A percentile compares a stretch with the other conserved stretches of the same genome.
Evolutionary conservation across 2,113 vertebrate species (phyloP).

Genomic region (Stercorarius parasiticus): DNA sequence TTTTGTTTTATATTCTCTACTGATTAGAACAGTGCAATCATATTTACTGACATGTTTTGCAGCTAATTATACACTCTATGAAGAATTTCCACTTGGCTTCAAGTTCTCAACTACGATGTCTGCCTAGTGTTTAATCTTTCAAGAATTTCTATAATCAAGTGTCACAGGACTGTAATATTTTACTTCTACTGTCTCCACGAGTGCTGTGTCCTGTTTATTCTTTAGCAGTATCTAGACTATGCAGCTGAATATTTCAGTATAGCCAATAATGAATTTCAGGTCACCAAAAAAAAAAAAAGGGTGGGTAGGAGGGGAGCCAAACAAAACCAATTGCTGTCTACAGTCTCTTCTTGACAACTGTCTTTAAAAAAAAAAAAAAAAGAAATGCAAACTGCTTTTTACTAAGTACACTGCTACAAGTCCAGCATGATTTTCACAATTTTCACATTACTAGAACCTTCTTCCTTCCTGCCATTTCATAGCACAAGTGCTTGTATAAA

Average conservation of each 20-base stretch:
- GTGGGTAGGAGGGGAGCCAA: neutral
- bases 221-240: neutral
- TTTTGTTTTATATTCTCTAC: neutral
- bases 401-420: neutral
- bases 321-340: neutral
- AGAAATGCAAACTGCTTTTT: neutral
- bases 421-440: neutral
- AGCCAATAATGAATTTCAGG: neutral
- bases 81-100: neutral
- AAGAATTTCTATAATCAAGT: neutral
- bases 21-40: neutral
- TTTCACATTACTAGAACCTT: neutral
- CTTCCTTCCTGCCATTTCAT: neutral
- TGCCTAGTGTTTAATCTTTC: neutral
- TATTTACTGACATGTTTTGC: neutral
- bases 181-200: neutral
- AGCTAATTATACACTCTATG: neutral
- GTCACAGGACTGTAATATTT: neutral
- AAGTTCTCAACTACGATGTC: neutral
- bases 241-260: neutral
- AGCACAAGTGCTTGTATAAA: neutral
- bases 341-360: neutral
- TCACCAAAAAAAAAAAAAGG: neutral
- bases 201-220: neutral
- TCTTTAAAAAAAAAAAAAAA: neutral